These are phyloP conservation scores for Teinopalpus imperialis DNA, from an alignment of 2,888 invertebrate genomes.

Conservation along the genomic window DNA sequence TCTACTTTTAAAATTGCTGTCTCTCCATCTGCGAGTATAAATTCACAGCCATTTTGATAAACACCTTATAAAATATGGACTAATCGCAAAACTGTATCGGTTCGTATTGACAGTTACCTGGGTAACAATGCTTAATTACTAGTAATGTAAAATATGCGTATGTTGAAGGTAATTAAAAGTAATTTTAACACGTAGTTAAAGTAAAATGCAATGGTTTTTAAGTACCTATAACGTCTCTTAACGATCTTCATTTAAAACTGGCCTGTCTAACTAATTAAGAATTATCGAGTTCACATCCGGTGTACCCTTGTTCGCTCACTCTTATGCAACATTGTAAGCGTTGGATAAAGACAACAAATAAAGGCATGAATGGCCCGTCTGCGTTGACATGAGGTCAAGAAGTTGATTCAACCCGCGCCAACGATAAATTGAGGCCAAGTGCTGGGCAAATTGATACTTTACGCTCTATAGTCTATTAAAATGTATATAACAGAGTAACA, in stretches of 20 bases:
- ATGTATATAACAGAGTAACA: constrained; percentile 6
- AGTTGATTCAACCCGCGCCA: constrained; percentile 63
- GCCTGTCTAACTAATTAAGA: constrained; percentile 45
- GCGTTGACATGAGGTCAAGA: constrained; percentile 69
- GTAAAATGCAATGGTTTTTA: too few relatives aligned
- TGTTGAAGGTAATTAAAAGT: too few relatives aligned
- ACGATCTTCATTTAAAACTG: constrained; percentile 14
- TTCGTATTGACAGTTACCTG: too few relatives aligned
- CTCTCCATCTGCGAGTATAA: too few relatives aligned
- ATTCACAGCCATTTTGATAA: too few relatives aligned
- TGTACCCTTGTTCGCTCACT: constrained; percentile 36
- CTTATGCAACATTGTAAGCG: constrained; percentile 16
- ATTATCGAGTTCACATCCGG: constrained; percentile 50
- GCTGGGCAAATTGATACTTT: constrained; percentile 33
- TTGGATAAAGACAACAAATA: constrained; percentile 38
- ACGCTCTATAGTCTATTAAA: constrained; percentile 1
- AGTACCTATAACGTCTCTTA: too few relatives aligned
- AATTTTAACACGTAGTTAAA: too few relatives aligned
- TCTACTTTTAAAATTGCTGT: too few relatives aligned
- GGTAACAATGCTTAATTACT: too few relatives aligned
- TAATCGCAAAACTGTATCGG: too few relatives aligned
- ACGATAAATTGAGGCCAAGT: constrained; percentile 39
- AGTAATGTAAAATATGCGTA: too few relatives aligned
- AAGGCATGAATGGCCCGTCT: constrained; percentile 58
- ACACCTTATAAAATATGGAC: too few relatives aligned